These are phyloP conservation scores for Cyprichromis sp. DNA, from an alignment of 2,113 vertebrate genomes.

Conservation along the genomic window DNA sequence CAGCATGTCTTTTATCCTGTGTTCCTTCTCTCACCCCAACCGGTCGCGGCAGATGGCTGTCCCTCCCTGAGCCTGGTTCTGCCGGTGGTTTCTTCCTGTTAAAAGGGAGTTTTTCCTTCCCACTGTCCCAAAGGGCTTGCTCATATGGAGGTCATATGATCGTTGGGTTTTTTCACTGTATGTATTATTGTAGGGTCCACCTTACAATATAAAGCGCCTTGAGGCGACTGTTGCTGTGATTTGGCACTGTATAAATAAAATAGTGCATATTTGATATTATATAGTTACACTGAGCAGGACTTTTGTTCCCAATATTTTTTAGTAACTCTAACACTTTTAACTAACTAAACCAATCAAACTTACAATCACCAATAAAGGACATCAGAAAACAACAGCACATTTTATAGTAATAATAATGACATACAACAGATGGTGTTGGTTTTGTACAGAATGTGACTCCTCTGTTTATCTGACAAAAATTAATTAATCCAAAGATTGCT, in stretches of 20 bases:
- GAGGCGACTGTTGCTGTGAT: too few relatives aligned
- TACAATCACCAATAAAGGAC: neutral
- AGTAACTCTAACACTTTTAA: neutral
- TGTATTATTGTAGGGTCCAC: neutral
- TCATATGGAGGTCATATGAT: neutral
- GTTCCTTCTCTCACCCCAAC: neutral
- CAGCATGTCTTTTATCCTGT: neutral
- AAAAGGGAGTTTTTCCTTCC: neutral
- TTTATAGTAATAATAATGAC: neutral
- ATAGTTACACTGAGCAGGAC: neutral
- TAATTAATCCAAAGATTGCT: neutral
- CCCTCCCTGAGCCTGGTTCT: neutral
- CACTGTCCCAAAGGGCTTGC: neutral
- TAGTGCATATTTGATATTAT: neutral
- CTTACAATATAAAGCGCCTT: neutral
- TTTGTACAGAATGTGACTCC: neutral
- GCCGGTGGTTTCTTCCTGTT: neutral
- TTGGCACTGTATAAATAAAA: neutral
- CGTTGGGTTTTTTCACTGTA: neutral
- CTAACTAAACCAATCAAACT: neutral
- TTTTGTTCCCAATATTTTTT: neutral
- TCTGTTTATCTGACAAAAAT: neutral
- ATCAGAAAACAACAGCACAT: neutral
- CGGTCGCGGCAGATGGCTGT: accelerated
- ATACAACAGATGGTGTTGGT: neutral